Evolutionary conservation across 2,888 invertebrate genomes (phyloP), one percentile per base, ranked within the genome.

Genomic region (Synanthedon myopaeformis): DNA sequence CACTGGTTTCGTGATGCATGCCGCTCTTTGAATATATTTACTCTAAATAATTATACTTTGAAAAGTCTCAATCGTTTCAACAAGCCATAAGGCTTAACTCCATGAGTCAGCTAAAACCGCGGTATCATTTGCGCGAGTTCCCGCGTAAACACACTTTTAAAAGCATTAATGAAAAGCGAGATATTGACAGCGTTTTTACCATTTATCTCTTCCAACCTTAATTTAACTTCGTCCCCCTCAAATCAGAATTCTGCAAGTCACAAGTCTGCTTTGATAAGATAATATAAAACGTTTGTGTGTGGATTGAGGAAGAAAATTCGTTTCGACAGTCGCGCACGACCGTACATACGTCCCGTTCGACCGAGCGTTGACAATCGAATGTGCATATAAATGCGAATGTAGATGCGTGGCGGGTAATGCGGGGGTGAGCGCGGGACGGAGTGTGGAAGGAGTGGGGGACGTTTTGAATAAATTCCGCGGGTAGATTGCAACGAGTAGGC

Each of bases 91-190:
- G 49, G 17, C 41, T 52, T 52, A 41, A 52, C 52, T 42, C 42
- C 6, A 13, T 41, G 45, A 54, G 23, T 54, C 13, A 49, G 45
- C 51, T 17, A 49, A 49, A 54, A 49, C 53, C 11, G 45, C 48
- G 19, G 41, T 35, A 53, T 53, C 53, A 53, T 48, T 48, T 53
- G 41, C 50, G 41, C 12, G 8, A 19, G 19, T 51, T 50, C 19
- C n/a, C 52, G 14, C 13, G 19, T 41, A 53, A 53, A 49, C 53
- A 23, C 49, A 41, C 45, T 53, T 53, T 77, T 72, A 68, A 66
- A 72, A 70, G 70, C 79, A 79, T 79, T 80, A 79, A 79, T 78
- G 79, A 78, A 79, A 79, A 70, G 74, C 45, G 69, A 76, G 74
- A 74, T 74, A 79, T 79, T 79, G 81, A 80, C 79, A 77, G 79